Percentiles rank a stretch among this genome's conserved stretches.
Conservation (phyloP, 2,113 vertebrate genomes). For the Hipposideros armiger region DNA sequence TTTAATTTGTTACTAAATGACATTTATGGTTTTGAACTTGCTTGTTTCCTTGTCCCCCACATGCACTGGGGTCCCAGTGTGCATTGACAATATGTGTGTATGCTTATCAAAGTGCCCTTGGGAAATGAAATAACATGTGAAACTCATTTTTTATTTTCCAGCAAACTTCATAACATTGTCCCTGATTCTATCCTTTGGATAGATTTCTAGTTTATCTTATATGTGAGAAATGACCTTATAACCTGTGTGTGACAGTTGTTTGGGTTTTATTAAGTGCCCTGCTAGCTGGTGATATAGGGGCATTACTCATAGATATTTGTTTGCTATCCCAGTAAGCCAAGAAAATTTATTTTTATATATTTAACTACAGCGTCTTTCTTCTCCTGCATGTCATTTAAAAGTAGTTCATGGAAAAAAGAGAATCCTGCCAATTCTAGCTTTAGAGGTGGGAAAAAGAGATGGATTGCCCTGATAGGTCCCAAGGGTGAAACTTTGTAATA, state of each 20-base stretch:
- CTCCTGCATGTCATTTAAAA: constrained; percentile 78
- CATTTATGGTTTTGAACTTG: constrained; percentile 72
- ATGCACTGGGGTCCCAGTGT: constrained; percentile 35
- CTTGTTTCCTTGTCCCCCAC: constrained; percentile 27
- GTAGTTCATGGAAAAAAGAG: constrained; percentile 51
- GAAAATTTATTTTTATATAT: constrained; percentile 86
- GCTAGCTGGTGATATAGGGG: constrained; percentile 78
- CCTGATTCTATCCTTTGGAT: constrained; percentile 82
- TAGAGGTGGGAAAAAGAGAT: constrained; percentile 56
- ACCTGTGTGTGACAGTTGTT: constrained; percentile 88
- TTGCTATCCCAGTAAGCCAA: constrained; percentile 79
- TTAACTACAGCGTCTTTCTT: constrained; percentile 81
- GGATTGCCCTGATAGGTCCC: neutral
- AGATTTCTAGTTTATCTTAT: constrained; percentile 87
- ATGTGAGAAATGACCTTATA: constrained; percentile 90
- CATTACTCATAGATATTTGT: constrained; percentile 88
- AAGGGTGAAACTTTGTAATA: constrained; percentile 37
- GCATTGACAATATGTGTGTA: constrained; percentile 66
- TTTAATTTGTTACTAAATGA: constrained; percentile 69
- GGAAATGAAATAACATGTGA: constrained; percentile 86
- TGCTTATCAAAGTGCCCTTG: constrained; percentile 86
- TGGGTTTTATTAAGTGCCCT: constrained; percentile 89
- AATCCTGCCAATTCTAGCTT: constrained; percentile 60
- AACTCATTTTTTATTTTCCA: constrained; percentile 87
- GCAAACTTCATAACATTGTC: constrained; percentile 84